Evolutionary conservation across 2,888 invertebrate species (phyloP).

Genomic region (Eilema griseolum): DNA sequence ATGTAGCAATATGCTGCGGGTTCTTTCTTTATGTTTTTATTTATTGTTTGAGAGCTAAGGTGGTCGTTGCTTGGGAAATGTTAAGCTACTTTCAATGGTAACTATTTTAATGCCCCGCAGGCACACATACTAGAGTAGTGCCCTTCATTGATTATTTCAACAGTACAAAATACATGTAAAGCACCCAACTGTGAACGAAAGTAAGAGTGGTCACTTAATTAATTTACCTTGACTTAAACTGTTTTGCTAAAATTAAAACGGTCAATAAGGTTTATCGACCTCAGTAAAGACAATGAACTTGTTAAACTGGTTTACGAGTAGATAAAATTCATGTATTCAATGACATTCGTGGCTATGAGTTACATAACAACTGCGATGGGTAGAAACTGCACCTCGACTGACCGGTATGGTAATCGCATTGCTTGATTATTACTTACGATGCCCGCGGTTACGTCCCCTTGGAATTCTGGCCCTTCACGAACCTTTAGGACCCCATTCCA

Average conservation of each 20-base stretch:
- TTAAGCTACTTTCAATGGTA: background rate
- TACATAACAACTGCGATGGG: slow-evolving; percentile 55
- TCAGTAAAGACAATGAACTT: slow-evolving; percentile 73
- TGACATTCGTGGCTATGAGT: slow-evolving; percentile 45
- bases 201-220: slow-evolving; percentile 52
- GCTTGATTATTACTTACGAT: background rate
- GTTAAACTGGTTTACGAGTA: slow-evolving; percentile 64
- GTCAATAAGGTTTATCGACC: slow-evolving; percentile 71
- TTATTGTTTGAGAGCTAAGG: too few relatives aligned
- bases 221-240: slow-evolving; percentile 56
- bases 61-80: too few relatives aligned
- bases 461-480: too few relatives aligned
- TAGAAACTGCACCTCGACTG: slow-evolving; percentile 22
- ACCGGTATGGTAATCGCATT: slow-evolving; percentile 42
- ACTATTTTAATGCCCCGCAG: background rate
- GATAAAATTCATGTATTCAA: slow-evolving; percentile 51
- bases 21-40: too few relatives aligned
- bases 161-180: background rate
- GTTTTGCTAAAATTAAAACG: slow-evolving; percentile 48
- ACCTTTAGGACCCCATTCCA: too few relatives aligned
- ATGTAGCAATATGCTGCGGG: background rate
- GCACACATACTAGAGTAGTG: background rate
- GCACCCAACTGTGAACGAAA: slow-evolving; percentile 42
- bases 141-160: background rate
- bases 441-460: too few relatives aligned